phyloP scores from a whole-genome alignment of 2,113 vertebrate genomes.

The Sphyrna mokarran region DNA sequence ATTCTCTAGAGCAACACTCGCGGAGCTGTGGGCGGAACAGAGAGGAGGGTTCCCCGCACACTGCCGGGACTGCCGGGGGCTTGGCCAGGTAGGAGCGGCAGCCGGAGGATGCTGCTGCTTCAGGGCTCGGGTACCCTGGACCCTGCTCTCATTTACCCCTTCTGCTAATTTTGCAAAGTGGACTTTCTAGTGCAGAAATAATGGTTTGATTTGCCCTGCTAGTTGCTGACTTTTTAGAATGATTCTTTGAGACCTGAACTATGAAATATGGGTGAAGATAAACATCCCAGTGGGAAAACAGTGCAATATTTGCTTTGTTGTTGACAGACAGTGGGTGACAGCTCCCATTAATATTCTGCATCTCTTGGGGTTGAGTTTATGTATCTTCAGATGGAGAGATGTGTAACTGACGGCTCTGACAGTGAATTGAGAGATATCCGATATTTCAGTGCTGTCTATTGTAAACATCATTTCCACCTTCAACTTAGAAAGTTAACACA shows the following conservation, averaged over 20 bases:
- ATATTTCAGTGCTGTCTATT: not conserved
- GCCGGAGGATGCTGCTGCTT: not conserved
- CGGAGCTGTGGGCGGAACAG: not conserved
- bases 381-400: not conserved
- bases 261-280: not conserved
- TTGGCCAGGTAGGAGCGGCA: not conserved
- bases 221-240: not conserved
- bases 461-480: not conserved
- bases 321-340: conserved; percentile 6
- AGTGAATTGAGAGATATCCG: not conserved
- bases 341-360: not conserved
- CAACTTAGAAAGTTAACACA: not conserved
- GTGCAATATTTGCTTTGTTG: not conserved
- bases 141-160: not conserved
- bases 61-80: not conserved
- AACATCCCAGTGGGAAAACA: not conserved
- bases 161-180: not conserved
- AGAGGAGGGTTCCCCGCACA: not conserved
- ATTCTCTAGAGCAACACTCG: not conserved
- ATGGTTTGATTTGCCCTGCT: not conserved
- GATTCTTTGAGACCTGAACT: not conserved
- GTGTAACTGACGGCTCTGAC: conserved; percentile 8
- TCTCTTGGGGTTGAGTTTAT: conserved; percentile 4
- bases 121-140: not conserved
- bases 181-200: not conserved